phyloP scores from a whole-genome alignment of 2,797 vertebrate genomes.

The Bovichtus diacanthus region DNA sequence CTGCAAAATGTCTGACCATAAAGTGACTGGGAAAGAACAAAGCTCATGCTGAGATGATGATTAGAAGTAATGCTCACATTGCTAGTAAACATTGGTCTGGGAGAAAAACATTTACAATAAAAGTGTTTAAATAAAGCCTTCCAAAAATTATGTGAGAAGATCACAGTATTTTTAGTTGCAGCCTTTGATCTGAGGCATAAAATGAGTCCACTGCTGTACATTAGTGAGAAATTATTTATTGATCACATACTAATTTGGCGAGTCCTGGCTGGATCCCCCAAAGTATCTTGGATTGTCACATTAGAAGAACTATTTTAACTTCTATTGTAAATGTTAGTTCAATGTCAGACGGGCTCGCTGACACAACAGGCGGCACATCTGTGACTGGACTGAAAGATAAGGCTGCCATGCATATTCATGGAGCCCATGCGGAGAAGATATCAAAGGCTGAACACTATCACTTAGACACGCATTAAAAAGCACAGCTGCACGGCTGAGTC shows the following conservation, averaged over 20 bases:
- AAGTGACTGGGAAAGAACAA: background rate
- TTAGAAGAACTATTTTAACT: conserved; percentile 5
- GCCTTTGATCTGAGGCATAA: background rate
- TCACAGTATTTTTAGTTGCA: background rate
- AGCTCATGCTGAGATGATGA: background rate
- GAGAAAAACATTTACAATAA: background rate
- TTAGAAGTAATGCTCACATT: background rate
- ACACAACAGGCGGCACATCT: conserved; percentile 47
- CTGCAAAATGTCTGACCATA: background rate
- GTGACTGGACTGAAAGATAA: conserved; percentile 58
- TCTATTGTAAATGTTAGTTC: conserved; percentile 16
- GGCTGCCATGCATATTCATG: conserved; percentile 59
- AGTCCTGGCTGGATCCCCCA: background rate
- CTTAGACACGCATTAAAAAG: conserved; percentile 46
- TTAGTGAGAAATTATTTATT: conserved; percentile 16
- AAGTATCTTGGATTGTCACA: background rate
- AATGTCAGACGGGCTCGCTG: conserved; percentile 23
- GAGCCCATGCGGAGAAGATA: conserved; percentile 38
- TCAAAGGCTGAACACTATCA: conserved; percentile 53
- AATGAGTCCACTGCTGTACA: conserved; percentile 5
- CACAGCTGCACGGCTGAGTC: conserved; percentile 47
- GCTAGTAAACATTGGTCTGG: background rate
- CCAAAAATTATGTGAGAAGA: background rate
- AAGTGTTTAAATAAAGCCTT: background rate
- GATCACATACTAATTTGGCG: conserved; percentile 14